Percentiles rank a stretch among this genome's conserved stretches.
phyloP scores from a whole-genome alignment of 2,888 invertebrate genomes.

The Oscheius onirici region DNA sequence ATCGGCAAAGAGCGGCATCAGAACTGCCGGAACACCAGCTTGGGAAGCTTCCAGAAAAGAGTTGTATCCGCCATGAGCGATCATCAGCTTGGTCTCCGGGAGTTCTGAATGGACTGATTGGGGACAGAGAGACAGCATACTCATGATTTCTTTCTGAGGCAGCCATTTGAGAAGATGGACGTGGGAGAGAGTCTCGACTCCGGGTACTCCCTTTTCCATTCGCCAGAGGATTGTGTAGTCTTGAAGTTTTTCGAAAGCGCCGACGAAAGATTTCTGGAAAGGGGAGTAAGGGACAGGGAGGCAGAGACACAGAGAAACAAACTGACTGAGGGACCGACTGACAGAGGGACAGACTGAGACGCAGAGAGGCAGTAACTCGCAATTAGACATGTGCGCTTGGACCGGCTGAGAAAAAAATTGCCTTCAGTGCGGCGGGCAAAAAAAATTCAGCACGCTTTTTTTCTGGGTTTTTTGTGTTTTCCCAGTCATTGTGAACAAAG shows the following conservation, averaged over 20 bases:
- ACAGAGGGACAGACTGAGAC: too few species aligned
- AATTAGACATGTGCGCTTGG: too few species aligned
- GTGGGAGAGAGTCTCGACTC: constrained; percentile 53
- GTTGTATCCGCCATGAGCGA: constrained; percentile 71
- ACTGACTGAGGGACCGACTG: too few species aligned
- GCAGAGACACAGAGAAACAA: not conserved
- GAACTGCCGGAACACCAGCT: constrained; percentile 67
- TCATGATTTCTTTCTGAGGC: constrained; percentile 69
- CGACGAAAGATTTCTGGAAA: constrained; percentile 61
- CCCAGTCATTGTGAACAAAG: too few species aligned
- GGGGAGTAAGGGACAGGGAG: too few species aligned
- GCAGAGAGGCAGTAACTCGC: too few species aligned
- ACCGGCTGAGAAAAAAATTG: too few species aligned
- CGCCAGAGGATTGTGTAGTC: constrained; percentile 66
- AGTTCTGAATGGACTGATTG: constrained; percentile 48
- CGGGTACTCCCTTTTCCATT: constrained; percentile 63
- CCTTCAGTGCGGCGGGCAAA: too few species aligned
- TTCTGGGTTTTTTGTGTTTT: too few species aligned
- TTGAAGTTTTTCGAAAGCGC: constrained; percentile 63
- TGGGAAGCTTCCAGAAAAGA: constrained; percentile 66
- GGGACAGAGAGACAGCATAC: constrained; percentile 35
- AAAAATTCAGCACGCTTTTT: too few species aligned
- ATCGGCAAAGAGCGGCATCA: constrained; percentile 70
- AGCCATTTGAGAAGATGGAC: constrained; percentile 68
- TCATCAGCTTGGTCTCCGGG: constrained; percentile 62